A percentile compares a stretch with the other conserved stretches of the same genome.
Evolutionary conservation across 1,140 invertebrate genomes (phyloP).

Genomic region (Apis laboriosa): DNA sequence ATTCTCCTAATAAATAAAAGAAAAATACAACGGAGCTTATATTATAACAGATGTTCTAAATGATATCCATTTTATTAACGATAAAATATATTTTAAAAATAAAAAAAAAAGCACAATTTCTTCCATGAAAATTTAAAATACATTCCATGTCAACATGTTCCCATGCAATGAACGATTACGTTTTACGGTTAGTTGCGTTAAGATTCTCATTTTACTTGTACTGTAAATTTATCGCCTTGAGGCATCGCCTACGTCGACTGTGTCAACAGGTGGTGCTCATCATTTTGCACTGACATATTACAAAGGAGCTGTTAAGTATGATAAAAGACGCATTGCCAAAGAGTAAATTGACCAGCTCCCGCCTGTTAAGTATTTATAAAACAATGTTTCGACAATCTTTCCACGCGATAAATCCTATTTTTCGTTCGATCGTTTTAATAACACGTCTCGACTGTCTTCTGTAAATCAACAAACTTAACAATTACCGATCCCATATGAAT

Average conservation of each 20-base stretch:
- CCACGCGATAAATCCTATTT: constrained; percentile 24
- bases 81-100: background rate
- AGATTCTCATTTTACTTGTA: constrained; percentile 42
- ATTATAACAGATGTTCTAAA: too few relatives aligned
- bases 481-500: constrained; percentile 4
- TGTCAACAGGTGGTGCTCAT: constrained; percentile 66
- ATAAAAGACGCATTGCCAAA: constrained; percentile 58
- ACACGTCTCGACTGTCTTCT: background rate
- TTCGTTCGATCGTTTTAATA: constrained; percentile 27
- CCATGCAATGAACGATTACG: constrained; percentile 41
- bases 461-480: constrained; percentile 25
- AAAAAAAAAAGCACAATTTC: too few relatives aligned
- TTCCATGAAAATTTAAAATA: background rate
- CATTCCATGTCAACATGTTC: background rate
- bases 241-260: constrained; percentile 41
- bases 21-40: too few relatives aligned
- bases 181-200: constrained; percentile 44
- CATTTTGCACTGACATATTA: constrained; percentile 61
- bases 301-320: constrained; percentile 44
- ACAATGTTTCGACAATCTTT: constrained; percentile 19
- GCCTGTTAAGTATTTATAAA: constrained; percentile 16
- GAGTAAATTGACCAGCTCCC: constrained; percentile 37
- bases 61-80: background rate
- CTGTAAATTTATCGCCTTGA: constrained; percentile 55
- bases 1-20: too few relatives aligned